Conservation (phyloP, 2,888 invertebrate species). For the Ophion ellenae region DNA sequence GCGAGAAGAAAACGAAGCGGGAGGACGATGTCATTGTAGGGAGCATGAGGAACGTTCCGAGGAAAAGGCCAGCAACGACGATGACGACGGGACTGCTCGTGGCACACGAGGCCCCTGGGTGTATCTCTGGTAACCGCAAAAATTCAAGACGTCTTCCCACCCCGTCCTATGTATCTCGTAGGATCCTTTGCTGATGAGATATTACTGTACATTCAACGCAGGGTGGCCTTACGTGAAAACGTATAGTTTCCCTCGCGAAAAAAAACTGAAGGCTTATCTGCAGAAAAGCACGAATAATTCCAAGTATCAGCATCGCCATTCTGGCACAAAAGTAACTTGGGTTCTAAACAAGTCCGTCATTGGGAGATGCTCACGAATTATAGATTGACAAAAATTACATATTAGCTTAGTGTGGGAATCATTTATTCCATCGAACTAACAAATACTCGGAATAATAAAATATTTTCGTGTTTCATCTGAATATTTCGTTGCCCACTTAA, state of each 20-base stretch:
- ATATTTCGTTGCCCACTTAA: too few relatives aligned
- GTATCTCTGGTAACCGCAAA: conserved; percentile 61
- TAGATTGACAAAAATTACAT: too few relatives aligned
- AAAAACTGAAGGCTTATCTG: conserved; percentile 34
- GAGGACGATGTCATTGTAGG: conserved; percentile 36
- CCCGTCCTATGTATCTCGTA: conserved; percentile 11
- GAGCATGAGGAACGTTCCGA: conserved; percentile 26
- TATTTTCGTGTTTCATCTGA: too few relatives aligned
- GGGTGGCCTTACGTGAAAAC: conserved; percentile 29
- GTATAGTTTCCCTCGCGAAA: conserved; percentile 44
- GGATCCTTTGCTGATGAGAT: conserved; percentile 15
- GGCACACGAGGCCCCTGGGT: conserved; percentile 56
- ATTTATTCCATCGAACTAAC: too few relatives aligned
- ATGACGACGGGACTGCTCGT: conserved; percentile 49
- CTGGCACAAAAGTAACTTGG: too few relatives aligned
- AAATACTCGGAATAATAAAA: too few relatives aligned
- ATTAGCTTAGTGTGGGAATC: too few relatives aligned
- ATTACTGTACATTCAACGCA: conserved; percentile 30
- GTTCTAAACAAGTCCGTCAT: too few relatives aligned
- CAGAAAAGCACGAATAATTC: conserved; percentile 9
- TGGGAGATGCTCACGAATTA: too few relatives aligned
- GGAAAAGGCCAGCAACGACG: conserved; percentile 20
- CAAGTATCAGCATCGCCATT: too few relatives aligned
- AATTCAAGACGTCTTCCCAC: conserved; percentile 43
- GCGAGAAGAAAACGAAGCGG: conserved; percentile 23